Base-by-base conservation (phyloP, 2,113 vertebrate genomes). In the Nerophis ophidion region DNA sequence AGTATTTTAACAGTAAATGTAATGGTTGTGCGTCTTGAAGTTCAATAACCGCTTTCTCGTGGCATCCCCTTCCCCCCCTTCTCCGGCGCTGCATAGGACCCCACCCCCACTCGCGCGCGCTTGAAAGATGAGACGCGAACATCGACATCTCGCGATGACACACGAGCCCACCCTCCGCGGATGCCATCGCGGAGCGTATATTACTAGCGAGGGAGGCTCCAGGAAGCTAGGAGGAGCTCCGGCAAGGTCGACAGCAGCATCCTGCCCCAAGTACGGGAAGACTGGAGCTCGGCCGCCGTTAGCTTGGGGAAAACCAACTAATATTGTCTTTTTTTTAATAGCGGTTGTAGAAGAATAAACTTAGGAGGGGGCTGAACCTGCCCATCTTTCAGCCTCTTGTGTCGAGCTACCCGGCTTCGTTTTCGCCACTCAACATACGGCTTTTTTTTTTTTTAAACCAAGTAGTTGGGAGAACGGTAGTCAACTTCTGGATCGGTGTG, bases 181-280 rank as follows among this genome's bases (percentile, higher is more conserved):
- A 81, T 82, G 84, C 79, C 26, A 26, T 26, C 26, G 26, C 26
- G 69, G 72, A 73, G 54, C 42, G 75, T 88, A 85, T 89, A 89
- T 84, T 66, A 89, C 71, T 77, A 65, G 84, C 57, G 57, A 76
- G 74, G 57, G 71, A 55, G 53, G 47, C 74, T 57, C 56, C 19
- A 65, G 46, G 73, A 81, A 75, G 70, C 62, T 67, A 88, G 87
- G 88, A 86, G 87, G 80, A 86, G 84, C 75, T 83, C 86, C 83
- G 58, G 83, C 83, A 87, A 88, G 84, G 84, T 90, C 82, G 83
- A 73, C 40, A 40, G 47, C 65, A 87, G 89, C 87, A 90, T 91
- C 89, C 65, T 63, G 57, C 56, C 1, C 48, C 1, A 10, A 65
- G 53, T 17, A 14, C 63, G 17, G 49, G 35, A 5, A 66, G 15